A percentile compares a stretch with the other conserved stretches of the same genome.
Conservation (phyloP, 2,888 invertebrate species). For the Hirtodrosophila confusa region DNA sequence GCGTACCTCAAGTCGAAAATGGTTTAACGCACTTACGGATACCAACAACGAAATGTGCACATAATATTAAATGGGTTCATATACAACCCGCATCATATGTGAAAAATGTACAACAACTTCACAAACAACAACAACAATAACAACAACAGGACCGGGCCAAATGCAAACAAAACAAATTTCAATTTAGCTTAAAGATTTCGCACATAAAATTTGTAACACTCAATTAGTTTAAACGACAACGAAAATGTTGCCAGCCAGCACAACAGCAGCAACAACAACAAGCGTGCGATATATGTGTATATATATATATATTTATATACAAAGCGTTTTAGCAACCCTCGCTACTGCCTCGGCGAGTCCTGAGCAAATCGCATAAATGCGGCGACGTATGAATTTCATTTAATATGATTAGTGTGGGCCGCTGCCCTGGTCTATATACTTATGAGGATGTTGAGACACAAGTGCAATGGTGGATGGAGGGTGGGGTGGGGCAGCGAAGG, state of each 20-base stretch:
- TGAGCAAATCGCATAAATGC: constrained; percentile 71
- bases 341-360: constrained; percentile 27
- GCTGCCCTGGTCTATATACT: constrained; percentile 17
- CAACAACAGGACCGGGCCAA: constrained; percentile 24
- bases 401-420: constrained; percentile 80
- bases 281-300: constrained; percentile 2
- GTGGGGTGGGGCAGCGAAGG: constrained; percentile 1
- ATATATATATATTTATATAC: background rate
- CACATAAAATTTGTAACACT: constrained; percentile 81
- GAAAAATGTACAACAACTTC: constrained; percentile 58
- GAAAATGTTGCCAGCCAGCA: constrained; percentile 68
- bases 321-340: constrained; percentile 59
- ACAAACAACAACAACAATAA: constrained; percentile 10
- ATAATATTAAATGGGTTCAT: constrained; percentile 77
- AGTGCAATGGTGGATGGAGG: constrained; percentile 51
- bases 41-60: constrained; percentile 62
- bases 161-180: constrained; percentile 73
- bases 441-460: constrained; percentile 44
- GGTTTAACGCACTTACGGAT: constrained; percentile 68
- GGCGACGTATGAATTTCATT: constrained; percentile 76
- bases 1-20: constrained; percentile 70
- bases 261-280: constrained; percentile 24
- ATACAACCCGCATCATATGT: constrained; percentile 72
- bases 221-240: constrained; percentile 80
- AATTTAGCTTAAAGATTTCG: constrained; percentile 79